Evolutionary conservation across 2,797 vertebrate species (phyloP), one percentile per base, ranked within the genome.

Genomic region (Neoniphon sammara): DNA sequence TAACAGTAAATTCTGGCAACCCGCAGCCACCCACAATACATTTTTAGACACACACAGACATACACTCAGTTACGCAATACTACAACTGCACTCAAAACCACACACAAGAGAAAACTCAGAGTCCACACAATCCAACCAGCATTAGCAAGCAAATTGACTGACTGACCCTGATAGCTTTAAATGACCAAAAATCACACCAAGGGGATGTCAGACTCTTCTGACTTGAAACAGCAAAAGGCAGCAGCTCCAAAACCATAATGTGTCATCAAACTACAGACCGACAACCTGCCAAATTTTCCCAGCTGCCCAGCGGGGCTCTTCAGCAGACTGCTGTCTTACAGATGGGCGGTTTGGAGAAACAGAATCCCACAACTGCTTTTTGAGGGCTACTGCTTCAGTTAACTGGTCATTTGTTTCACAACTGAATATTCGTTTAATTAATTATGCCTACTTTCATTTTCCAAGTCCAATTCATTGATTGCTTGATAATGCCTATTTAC

Each of bases 1-100:
- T 73, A 23, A 21, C 70, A 59, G 78, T 82, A 82, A 88, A 91
- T 70, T 66, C 62, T 64, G 70, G 57, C 49, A 70, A 68, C 73
- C 76, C 58, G 54, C 74, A 81, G 72, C 17, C 59, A 17, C 20
- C 25, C 21, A 5, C 34, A 57, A 62, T 2, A 73, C 47, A 75
- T 77, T 63, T 8, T 15, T 17, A 25, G 58, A 42, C 27, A 76
- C 42, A 76, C 12, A 53, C 25, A 67, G 7, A 58, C 25, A 56
- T 25, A 68, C 12, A 73, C 3, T 12, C 10, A 42, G 39, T 42
- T 42, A 42, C 4, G 11, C 4, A 12, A 42, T 14, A 15, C 39
- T 42, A 42, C 11, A 42, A 4, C 11, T 42, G 39, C 39, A n/a
- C 7, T n/a, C 46, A 20, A 55, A 5, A 71, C 25, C 54, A n/a